Conservation (phyloP, 2,797 vertebrate genomes). For the Syndactyla subalaris region DNA sequence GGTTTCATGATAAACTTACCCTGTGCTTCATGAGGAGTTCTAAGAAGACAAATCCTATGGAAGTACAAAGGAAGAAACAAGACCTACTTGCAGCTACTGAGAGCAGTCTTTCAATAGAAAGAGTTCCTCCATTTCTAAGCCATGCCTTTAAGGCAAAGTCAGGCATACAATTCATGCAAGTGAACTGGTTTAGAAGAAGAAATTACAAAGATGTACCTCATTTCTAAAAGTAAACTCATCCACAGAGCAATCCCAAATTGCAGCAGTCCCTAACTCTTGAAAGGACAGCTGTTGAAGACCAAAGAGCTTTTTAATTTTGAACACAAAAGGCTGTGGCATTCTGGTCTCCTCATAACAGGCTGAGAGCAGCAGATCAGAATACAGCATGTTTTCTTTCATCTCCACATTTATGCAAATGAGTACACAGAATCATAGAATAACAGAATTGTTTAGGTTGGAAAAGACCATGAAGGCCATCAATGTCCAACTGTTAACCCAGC, state of each 20-base stretch:
- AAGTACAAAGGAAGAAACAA: not conserved
- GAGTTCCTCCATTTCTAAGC: not conserved
- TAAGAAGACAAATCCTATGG: not conserved
- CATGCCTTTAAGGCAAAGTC: not conserved
- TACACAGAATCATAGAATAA: not conserved
- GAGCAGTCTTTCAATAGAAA: not conserved
- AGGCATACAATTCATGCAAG: not conserved
- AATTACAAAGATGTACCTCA: not conserved
- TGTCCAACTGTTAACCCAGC: not conserved
- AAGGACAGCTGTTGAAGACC: not conserved
- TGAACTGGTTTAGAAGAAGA: not conserved
- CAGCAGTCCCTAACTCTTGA: not conserved
- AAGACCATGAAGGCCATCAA: not conserved
- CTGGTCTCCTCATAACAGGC: not conserved
- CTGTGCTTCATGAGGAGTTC: not conserved
- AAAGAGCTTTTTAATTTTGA: not conserved
- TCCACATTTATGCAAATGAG: not conserved
- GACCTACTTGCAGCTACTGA: not conserved
- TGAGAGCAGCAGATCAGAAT: not conserved
- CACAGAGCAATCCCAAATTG: not conserved
- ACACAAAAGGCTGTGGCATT: not conserved
- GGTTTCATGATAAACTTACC: not conserved
- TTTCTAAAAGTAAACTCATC: not conserved
- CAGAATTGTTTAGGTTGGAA: not conserved
- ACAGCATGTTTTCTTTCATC: not conserved